Base-by-base conservation (phyloP, 2,113 vertebrate species). In the Platichthys flesus region DNA sequence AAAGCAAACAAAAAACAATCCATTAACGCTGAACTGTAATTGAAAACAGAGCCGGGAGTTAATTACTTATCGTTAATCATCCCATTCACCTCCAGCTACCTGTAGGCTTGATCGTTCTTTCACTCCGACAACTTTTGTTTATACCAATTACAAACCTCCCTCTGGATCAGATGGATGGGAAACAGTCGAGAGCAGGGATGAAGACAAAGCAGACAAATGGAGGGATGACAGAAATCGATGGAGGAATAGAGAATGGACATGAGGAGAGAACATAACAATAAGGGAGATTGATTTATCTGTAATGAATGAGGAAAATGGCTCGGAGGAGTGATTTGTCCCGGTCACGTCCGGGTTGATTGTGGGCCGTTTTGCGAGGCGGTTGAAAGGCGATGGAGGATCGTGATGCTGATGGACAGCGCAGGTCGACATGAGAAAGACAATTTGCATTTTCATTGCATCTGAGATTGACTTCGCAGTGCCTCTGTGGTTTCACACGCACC, bases 371-470 rank as follows among this genome's bases (percentile, higher is more conserved):
- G 71, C 58, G 68, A 66, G 68, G 68, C 35, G 49, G 65, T 40
- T 87, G 62, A 87, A 79, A 79, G 61, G 66, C 9, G 18, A 52
- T 62, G 62, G 64, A 56, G 83, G 58, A 74, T 74, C 79, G 73
- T 75, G 83, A 81, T 60, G 79, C 74, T 88, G 89, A 93, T 55
- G 88, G 90, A 88, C 92, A 91, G 84, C 1, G 0, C 74, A 80
- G 83, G 90, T 86, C 51, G 52, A 81, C 74, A 79, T n/a, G 14
- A 74, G 85, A 80, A 56, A 76, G 60, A 71, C 59, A 8, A 88
- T 92, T 92, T 87, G 84, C 90, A 92, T 93, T 91, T 90, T 92
- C 89, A 92, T 91, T 90, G 82, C 78, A 45, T 74, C 47, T 8
- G n/a, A 78, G 85, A 90, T 84, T 81, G 81, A 89, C 73, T 88